A percentile compares a stretch with the other conserved stretches of the same genome.
These are phyloP conservation scores for Rhea pennata DNA, from an alignment of 2,113 vertebrate genomes.

Conservation along the genomic window DNA sequence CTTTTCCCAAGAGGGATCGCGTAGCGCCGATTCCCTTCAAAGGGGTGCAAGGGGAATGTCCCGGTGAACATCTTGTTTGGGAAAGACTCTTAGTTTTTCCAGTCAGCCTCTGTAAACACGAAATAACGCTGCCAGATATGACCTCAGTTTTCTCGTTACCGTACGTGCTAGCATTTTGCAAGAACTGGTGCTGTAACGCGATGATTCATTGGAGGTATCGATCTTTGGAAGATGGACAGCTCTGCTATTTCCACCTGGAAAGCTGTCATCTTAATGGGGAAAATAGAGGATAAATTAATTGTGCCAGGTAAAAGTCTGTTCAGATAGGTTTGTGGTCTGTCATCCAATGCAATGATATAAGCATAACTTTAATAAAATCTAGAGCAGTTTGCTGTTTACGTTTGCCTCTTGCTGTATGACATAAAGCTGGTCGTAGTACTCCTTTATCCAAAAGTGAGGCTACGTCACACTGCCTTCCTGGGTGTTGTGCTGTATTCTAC, in stretches of 20 bases:
- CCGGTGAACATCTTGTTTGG: background rate
- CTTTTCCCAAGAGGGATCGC: background rate
- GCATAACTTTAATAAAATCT: background rate
- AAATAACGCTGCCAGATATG: background rate
- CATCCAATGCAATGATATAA: background rate
- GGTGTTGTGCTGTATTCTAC: too few relatives aligned
- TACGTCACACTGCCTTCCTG: background rate
- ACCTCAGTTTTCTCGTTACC: conserved; percentile 47
- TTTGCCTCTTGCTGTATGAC: background rate
- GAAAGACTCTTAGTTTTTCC: background rate
- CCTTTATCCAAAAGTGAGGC: background rate
- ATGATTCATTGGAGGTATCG: conserved; percentile 67
- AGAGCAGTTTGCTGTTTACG: background rate
- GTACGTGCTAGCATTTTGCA: conserved; percentile 48
- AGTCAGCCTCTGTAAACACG: conserved; percentile 1
- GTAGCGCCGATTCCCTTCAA: background rate
- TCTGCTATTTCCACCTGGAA: conserved; percentile 58
- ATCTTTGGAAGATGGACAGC: conserved; percentile 62
- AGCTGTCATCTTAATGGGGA: background rate
- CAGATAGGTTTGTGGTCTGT: background rate
- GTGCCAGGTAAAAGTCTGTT: background rate
- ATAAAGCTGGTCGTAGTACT: background rate
- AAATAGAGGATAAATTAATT: background rate
- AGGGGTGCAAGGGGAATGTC: background rate
- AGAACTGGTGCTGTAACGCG: conserved; percentile 19